Conservation (phyloP, 2,797 vertebrate species). For the Coracias cyanogaster region DNA sequence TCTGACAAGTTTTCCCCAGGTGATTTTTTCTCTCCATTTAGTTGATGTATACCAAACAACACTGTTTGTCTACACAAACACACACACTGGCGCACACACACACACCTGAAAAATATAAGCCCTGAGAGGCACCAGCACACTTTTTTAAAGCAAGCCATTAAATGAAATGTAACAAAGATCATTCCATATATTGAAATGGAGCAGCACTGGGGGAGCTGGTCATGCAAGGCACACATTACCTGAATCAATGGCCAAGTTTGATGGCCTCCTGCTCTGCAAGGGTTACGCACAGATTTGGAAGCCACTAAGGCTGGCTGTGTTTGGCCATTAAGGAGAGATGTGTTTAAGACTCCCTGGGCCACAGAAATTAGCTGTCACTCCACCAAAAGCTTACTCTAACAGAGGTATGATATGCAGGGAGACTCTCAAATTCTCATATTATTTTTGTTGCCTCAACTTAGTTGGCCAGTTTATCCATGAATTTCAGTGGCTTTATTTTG, state of each 20-base stretch:
- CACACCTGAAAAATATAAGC: not conserved
- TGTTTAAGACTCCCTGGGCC: not conserved
- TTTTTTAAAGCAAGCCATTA: not conserved
- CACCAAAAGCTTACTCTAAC: not conserved
- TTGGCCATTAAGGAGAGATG: not conserved
- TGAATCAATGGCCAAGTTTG: not conserved
- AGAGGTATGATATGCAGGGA: accelerated
- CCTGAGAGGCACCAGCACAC: not conserved
- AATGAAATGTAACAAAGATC: not conserved
- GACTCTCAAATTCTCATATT: not conserved
- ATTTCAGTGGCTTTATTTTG: not conserved
- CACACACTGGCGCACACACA: not conserved
- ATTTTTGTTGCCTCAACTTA: not conserved
- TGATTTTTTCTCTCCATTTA: not conserved
- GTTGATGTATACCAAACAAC: not conserved
- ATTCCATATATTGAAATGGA: not conserved
- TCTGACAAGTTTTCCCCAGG: not conserved
- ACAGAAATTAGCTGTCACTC: not conserved
- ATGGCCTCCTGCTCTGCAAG: not conserved
- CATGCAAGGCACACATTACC: too few species aligned
- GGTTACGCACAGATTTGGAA: not conserved
- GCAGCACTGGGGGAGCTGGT: not conserved
- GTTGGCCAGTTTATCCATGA: not conserved
- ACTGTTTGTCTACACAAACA: not conserved
- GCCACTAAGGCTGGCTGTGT: not conserved